Base-by-base conservation (phyloP, 37 sponge, comb jelly and placozoan genomes). In the Ephydatia muelleri region DNA sequence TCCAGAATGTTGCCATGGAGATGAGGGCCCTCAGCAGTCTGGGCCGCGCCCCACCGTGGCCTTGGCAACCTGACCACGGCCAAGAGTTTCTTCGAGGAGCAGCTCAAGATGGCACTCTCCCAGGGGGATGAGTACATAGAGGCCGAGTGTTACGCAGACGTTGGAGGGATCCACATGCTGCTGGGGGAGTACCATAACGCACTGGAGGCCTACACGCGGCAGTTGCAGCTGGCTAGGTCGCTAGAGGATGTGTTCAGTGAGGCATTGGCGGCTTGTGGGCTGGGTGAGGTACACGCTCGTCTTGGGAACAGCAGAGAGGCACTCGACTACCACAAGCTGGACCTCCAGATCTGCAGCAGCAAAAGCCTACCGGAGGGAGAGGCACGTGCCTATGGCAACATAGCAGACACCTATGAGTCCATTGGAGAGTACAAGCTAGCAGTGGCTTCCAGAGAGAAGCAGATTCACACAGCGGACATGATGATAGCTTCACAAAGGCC, bases 121-220 rank as follows among this genome's bases (percentile, higher is more conserved):
- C 38, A 85, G 14, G 85, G 82, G 23, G 95, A 97, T 72, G 88
- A 90, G 76, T 83, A 93, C 76, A 79, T 75, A n/a, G 86, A 90
- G 66, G 88, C 90, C 2, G 90, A 90, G 81, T 94, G 97, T 79
- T 94, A 94, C 85, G 97, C 97, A 0, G 92, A 97, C 85, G 73
- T 93, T 22, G 97, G 90, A 1, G 86, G 78, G 28, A 83, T 97
- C 13, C 93, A 97, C 67, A 76, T 91, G 83, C 66, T 71, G 34
- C 67, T 97, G 65, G 88, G 93, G 13, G 84, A 97, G 66, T 94
- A 91, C 67, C 49, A 40, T 36, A 35, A 38, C 0, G 97, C 97
- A 0, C 27, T 92, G 49, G 87, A 94, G 29, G 83, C 90, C 47
- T 94, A 89, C 79, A 67, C 86, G 16, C 72, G 79, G 38, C 97